phyloP scores from a whole-genome alignment of 2,888 invertebrate species.

The Plebejus argus region DNA sequence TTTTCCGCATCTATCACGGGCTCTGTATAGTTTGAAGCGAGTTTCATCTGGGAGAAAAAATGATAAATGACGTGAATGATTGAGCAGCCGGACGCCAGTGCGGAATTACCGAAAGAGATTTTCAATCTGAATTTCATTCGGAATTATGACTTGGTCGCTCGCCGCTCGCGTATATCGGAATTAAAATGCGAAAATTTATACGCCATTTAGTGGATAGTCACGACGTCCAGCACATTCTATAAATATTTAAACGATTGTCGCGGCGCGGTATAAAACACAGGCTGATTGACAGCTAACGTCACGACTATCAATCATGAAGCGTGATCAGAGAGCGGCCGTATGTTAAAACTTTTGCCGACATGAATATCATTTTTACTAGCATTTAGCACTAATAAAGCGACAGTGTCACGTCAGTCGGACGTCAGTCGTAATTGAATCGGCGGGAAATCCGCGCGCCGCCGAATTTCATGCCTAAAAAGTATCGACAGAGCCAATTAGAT shows the following conservation, averaged over 20 bases:
- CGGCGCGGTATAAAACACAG: constrained; percentile 65
- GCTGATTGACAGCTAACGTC: constrained; percentile 72
- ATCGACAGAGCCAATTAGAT: constrained; percentile 49
- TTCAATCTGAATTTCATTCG: constrained; percentile 53
- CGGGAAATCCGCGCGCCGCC: constrained; percentile 67
- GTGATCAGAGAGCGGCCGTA: constrained; percentile 53
- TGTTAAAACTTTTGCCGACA: constrained; percentile 43
- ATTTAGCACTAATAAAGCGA: constrained; percentile 18
- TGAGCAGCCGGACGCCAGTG: constrained; percentile 66
- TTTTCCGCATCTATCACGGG: constrained; percentile 69
- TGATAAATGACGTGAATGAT: constrained; percentile 77
- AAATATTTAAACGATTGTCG: constrained; percentile 70
- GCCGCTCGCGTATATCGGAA: constrained; percentile 56
- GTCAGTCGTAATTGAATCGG: constrained; percentile 55
- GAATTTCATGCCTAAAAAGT: constrained; percentile 50
- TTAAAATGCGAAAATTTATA: constrained; percentile 61
- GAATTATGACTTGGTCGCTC: constrained; percentile 50
- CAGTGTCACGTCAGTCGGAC: constrained; percentile 45
- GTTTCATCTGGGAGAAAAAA: constrained; percentile 68
- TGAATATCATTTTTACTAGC: constrained; percentile 36
- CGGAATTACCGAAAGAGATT: constrained; percentile 64
- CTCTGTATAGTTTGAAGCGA: constrained; percentile 67
- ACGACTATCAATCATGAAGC: constrained; percentile 68
- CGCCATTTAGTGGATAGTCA: constrained; percentile 65
- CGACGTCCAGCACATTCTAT: constrained; percentile 62